Evolutionary conservation across 2,113 vertebrate genomes (phyloP), one percentile per base, ranked within the genome.

Genomic region (Atractosteus spatula): DNA sequence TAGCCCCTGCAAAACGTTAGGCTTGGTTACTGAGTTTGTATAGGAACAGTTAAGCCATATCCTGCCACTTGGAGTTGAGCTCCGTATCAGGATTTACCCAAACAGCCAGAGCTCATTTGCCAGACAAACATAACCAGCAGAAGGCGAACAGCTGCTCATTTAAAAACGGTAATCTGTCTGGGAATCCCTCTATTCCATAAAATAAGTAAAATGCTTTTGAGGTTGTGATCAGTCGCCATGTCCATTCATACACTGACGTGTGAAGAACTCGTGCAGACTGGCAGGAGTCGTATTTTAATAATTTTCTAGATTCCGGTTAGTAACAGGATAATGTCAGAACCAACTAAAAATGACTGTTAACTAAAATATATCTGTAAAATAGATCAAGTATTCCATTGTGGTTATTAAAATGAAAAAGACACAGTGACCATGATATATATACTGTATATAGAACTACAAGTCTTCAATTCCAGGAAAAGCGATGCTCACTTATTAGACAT

Each of bases 141-240:
- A 82, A 79, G 87, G 79, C 76, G 71, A 84, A 81, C 78, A 86
- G 62, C 74, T 84, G 69, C 63, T 82, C 1, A 62, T 80, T 86
- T 85, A 73, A 82, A 89, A 89, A 76, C 78, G 78, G 72, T 74
- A 81, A 78, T 74, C 43, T 81, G 62, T 71, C 77, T 85, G 74
- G 81, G 77, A 83, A 85, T 83, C 79, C 76, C 56, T 69, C 71
- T 78, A 82, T 82, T 84, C 71, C 85, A 87, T 83, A 69, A 45
- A 64, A 1, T 74, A 78, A 80, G 77, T 65, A 71, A 74, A 62
- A 74, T 51, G 43, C 41, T 55, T 69, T 1, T 4, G 43, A 55
- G 3, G 8, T 41, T 55, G 41, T 62, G 16, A 68, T 73, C 56
- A 62, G 62, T 4, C 7, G 59, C 12, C 55, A 13, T 57, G 43